Percentiles rank a stretch among this genome's conserved stretches.
phyloP scores from a whole-genome alignment of 1,140 invertebrate species.

The Solenopsis invicta region DNA sequence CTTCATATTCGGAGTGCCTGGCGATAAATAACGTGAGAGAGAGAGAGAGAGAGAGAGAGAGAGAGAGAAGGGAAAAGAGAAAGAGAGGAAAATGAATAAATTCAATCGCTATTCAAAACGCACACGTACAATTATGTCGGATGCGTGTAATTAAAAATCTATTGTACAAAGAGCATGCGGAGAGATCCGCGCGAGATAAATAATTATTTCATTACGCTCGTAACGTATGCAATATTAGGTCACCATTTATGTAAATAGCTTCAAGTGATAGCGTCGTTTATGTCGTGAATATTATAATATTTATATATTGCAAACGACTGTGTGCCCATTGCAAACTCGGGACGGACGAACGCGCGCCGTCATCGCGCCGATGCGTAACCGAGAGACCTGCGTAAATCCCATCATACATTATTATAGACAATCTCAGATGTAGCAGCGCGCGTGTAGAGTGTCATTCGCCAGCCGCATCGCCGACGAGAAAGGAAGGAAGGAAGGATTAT shows the following conservation, averaged over 20 bases:
- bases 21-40: slow-evolving; percentile 40
- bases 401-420: slow-evolving; percentile 27
- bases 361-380: not conserved
- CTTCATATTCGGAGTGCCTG: slow-evolving; percentile 42
- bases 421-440: not conserved
- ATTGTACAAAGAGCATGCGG: not conserved
- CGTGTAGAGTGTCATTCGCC: not conserved
- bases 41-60: not conserved
- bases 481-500: slow-evolving; percentile 27
- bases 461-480: slow-evolving; percentile 5
- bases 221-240: not conserved
- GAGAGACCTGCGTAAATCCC: slow-evolving; percentile 10
- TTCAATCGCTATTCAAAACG: slow-evolving; percentile 50
- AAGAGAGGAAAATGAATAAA: not conserved
- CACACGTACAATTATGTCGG: slow-evolving; percentile 29
- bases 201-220: slow-evolving; percentile 39
- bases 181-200: slow-evolving; percentile 1
- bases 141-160: slow-evolving; percentile 49
- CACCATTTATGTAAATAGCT: not conserved
- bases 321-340: not conserved
- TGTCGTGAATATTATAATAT: not conserved
- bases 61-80: too few species aligned
- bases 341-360: not conserved
- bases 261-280: not conserved
- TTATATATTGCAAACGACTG: not conserved